Evolutionary conservation across 1,140 invertebrate genomes (phyloP), one percentile per base, ranked within the genome.

Genomic region (Chironomus striatipennis): DNA sequence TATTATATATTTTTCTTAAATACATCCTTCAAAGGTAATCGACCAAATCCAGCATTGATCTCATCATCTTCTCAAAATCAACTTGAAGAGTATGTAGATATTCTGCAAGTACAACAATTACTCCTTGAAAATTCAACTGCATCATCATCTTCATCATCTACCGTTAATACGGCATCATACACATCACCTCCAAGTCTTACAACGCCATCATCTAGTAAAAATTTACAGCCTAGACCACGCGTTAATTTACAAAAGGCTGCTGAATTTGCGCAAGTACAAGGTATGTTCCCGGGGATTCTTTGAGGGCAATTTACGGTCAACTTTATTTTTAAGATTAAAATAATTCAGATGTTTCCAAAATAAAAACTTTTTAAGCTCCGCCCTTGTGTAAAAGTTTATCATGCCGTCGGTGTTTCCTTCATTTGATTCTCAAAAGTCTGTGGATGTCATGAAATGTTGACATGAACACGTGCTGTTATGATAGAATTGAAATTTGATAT

Each of bases 71-170:
- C 73, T 15, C 21, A 18, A 43, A 43, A 43, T 73, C 76, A 77
- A 72, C 76, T 76, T 15, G 85, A 86, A 77, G 85, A 86, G 77
- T 86, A 85, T 78, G 85, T 86, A 74, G 85, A 86, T 76, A 86
- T 86, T 43, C 77, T 85, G 73, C 85, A 86, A 78, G 85, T 86
- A 75, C 85, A 86, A 76, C 85, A 86, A 76, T 75, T 85, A 43
- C 77, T 86, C 5, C 76, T 86, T 73, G 85, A 85, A 77, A 80
- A 82, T 12, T 83, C 83, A 10, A 43, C 73, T 20, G 73, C 75
- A n/a, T 77, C 73, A 18, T 75, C 76, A 75, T 24, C 77, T 74
- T 15, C 75, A 24, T 9, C 76, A 74, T 18, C 78, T 76, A 17
- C 78, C 43, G n/a, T 75, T 12, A 73, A 65, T 74, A 65, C 76